These are phyloP conservation scores for Melolontha melolontha DNA, from an alignment of 2,888 invertebrate species.

Conservation along the genomic window DNA sequence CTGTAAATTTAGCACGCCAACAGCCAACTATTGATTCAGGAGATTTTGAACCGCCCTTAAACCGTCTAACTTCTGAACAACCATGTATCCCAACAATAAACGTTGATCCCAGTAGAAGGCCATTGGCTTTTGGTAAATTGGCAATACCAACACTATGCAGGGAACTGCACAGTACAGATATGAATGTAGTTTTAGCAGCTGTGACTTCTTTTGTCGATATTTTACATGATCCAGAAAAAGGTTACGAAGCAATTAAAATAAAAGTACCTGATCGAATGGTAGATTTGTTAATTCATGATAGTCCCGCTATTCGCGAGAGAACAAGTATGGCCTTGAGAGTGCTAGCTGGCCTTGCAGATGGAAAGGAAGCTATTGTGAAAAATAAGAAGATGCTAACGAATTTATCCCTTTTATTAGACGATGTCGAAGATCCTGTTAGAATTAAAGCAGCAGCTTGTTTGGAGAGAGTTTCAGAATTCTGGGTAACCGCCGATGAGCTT, in stretches of 20 bases:
- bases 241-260: constrained; percentile 63
- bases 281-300: constrained; percentile 58
- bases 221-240: constrained; percentile 65
- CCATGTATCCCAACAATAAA: constrained; percentile 63
- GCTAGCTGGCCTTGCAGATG: constrained; percentile 61
- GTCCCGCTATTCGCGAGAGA: constrained; percentile 63
- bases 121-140: constrained; percentile 63
- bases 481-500: constrained; percentile 63
- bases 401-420: constrained; percentile 58
- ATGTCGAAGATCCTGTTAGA: constrained; percentile 60
- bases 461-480: constrained; percentile 61
- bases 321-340: constrained; percentile 60
- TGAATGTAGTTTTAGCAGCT: constrained; percentile 60
- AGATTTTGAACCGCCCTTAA: constrained; percentile 59
- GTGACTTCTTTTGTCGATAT: constrained; percentile 64
- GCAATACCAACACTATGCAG: constrained; percentile 64
- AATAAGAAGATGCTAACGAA: constrained; percentile 59
- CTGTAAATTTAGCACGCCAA: constrained; percentile 52
- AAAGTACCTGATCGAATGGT: constrained; percentile 63
- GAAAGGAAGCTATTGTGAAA: constrained; percentile 62
- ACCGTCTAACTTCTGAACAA: constrained; percentile 62
- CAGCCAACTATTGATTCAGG: constrained; percentile 51
- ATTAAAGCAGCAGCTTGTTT: constrained; percentile 61
- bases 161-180: constrained; percentile 62
- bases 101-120: constrained; percentile 63